These are phyloP conservation scores for Ceyx erithaca DNA, from an alignment of 2,797 vertebrate genomes.

Conservation along the genomic window DNA sequence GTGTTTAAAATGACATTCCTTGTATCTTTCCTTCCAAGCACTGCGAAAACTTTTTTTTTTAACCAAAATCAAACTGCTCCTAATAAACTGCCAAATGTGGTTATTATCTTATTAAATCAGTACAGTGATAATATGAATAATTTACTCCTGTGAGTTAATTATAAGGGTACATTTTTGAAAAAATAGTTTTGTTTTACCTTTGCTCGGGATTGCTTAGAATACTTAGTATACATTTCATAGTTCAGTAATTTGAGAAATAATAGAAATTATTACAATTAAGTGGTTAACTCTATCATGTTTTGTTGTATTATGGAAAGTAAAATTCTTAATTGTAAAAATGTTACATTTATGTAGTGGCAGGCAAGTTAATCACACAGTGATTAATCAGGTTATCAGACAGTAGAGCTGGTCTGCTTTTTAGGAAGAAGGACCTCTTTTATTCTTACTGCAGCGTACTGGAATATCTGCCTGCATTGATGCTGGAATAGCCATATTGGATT, in stretches of 20 bases:
- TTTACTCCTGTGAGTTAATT: slow-evolving; percentile 6
- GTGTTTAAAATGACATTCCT: not conserved
- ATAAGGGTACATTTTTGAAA: not conserved
- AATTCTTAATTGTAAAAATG: slow-evolving; percentile 54
- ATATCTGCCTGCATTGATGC: not conserved
- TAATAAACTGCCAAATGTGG: not conserved
- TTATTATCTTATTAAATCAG: slow-evolving; percentile 48
- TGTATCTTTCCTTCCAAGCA: not conserved
- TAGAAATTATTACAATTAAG: slow-evolving; percentile 39
- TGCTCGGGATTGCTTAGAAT: not conserved
- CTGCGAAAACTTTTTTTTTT: not conserved
- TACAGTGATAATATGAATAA: slow-evolving; percentile 44
- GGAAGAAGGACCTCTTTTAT: not conserved
- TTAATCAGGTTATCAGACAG: not conserved
- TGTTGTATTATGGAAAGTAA: not conserved
- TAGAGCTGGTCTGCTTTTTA: not conserved
- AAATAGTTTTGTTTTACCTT: not conserved
- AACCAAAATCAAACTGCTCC: not conserved
- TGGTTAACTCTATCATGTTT: slow-evolving; percentile 37
- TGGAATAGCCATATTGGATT: not conserved
- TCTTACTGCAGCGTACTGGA: not conserved
- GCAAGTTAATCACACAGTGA: not conserved
- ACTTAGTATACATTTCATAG: slow-evolving; percentile 38
- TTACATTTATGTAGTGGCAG: not conserved
- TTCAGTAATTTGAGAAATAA: slow-evolving; percentile 14